These are phyloP conservation scores for Gryllus longicercus DNA, from an alignment of 2,888 invertebrate species.

Conservation along the genomic window DNA sequence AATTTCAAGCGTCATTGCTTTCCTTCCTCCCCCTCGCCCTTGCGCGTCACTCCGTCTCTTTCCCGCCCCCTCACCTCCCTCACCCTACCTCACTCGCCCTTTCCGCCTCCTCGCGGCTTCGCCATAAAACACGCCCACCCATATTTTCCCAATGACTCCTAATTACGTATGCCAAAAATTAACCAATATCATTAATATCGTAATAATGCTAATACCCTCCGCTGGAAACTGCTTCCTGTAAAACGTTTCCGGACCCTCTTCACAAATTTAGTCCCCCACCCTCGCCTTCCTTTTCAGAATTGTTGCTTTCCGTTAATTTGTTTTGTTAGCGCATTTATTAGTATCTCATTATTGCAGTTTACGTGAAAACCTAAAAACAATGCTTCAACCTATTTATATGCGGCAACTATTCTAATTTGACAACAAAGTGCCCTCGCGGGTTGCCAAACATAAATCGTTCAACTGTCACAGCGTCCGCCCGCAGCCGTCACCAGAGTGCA, in stretches of 20 bases:
- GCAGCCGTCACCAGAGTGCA: not conserved
- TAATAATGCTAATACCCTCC: slow-evolving; percentile 26
- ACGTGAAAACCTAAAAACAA: slow-evolving; percentile 21
- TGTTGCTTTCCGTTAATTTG: slow-evolving; percentile 29
- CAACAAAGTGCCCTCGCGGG: slow-evolving; percentile 21
- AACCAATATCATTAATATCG: slow-evolving; percentile 24
- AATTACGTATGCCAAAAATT: slow-evolving; percentile 31
- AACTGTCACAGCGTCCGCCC: not conserved
- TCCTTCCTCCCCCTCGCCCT: slow-evolving; percentile 23
- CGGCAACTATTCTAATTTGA: slow-evolving; percentile 23
- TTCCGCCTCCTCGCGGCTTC: not conserved
- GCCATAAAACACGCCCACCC: slow-evolving; percentile 23
- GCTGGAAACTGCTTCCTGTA: slow-evolving; percentile 23
- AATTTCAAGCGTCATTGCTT: slow-evolving; percentile 30
- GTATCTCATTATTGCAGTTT: slow-evolving; percentile 11
- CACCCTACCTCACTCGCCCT: not conserved
- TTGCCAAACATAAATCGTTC: slow-evolving; percentile 26
- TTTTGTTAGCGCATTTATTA: slow-evolving; percentile 4
- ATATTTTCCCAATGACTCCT: slow-evolving; percentile 26
- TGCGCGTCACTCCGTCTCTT: not conserved
- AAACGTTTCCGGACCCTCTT: slow-evolving; percentile 17
- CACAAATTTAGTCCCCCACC: not conserved
- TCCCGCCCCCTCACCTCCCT: slow-evolving; percentile 18
- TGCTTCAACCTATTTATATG: slow-evolving; percentile 23
- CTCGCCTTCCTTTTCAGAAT: slow-evolving; percentile 24